Conservation (phyloP, 1,140 invertebrate genomes). For the Pseudomyrmex flavicornis region DNA sequence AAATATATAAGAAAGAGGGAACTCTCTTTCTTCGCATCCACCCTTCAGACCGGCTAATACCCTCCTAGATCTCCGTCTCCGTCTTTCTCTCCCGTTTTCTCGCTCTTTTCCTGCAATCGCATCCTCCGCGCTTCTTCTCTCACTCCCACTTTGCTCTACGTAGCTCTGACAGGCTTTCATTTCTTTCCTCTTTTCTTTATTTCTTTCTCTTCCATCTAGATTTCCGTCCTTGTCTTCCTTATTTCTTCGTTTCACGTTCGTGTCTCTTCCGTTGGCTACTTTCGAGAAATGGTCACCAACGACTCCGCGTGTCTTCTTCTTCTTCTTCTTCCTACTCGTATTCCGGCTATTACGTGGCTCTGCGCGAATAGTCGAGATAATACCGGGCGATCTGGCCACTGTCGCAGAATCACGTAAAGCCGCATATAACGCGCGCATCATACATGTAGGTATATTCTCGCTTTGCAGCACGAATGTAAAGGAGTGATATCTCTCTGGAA, state of each 20-base stretch:
- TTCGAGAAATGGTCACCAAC: constrained; percentile 53
- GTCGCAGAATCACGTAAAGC: constrained; percentile 35
- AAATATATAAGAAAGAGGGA: constrained; percentile 87
- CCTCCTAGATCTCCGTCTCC: constrained; percentile 74
- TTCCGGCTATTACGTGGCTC: constrained; percentile 15
- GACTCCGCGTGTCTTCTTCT: constrained; percentile 55
- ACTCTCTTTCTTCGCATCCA: constrained; percentile 86
- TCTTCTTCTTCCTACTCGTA: constrained; percentile 55
- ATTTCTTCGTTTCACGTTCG: constrained; percentile 59
- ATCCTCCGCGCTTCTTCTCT: constrained; percentile 24
- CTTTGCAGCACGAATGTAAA: not conserved
- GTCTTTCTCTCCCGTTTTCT: constrained; percentile 57
- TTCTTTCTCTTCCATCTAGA: constrained; percentile 53
- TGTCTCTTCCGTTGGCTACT: constrained; percentile 45
- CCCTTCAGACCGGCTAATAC: constrained; percentile 85
- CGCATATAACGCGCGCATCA: constrained; percentile 1
- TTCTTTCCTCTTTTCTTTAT: constrained; percentile 71
- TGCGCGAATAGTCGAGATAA: constrained; percentile 48
- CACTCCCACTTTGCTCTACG: constrained; percentile 47
- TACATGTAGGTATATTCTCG: not conserved
- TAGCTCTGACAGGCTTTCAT: constrained; percentile 72
- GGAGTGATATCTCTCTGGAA: not conserved
- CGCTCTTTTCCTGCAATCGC: constrained; percentile 55
- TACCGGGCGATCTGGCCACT: constrained; percentile 25
- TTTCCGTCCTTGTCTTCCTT: constrained; percentile 46